Evolutionary conservation across 2,888 invertebrate genomes (phyloP).

Genomic region (Coelopa pilipes): DNA sequence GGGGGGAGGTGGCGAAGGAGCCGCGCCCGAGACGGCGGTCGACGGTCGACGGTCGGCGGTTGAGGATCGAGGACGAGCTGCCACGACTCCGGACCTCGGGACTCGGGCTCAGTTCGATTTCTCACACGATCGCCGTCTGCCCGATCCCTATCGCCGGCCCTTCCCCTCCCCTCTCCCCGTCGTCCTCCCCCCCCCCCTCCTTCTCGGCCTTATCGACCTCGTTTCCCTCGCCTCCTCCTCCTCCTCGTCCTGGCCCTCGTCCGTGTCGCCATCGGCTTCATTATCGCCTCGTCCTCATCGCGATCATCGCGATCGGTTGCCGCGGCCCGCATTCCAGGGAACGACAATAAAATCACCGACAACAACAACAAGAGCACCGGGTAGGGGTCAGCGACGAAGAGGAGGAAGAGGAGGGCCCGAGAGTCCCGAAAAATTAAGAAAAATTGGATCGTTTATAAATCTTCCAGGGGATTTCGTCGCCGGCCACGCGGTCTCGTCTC

Average conservation of each 20-base stretch:
- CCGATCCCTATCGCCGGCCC: too few species aligned
- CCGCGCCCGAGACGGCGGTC: too few species aligned
- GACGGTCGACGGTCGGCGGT: background rate
- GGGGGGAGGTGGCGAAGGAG: background rate
- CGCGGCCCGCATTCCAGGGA: background rate
- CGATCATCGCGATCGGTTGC: background rate
- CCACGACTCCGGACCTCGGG: background rate
- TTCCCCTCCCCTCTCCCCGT: too few species aligned
- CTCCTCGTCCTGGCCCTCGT: background rate
- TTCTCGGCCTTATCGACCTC: background rate
- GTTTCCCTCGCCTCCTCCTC: background rate
- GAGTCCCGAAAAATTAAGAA: background rate
- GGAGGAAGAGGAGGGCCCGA: too few species aligned
- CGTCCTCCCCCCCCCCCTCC: background rate
- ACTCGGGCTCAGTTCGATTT: background rate
- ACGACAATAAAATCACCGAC: too few species aligned
- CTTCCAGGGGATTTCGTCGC: too few species aligned
- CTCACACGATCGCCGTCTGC: too few species aligned
- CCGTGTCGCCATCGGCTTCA: background rate
- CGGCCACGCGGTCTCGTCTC: too few species aligned
- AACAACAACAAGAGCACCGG: too few species aligned
- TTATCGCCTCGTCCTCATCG: conserved; percentile 3
- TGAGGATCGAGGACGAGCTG: background rate
- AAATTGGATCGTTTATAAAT: background rate
- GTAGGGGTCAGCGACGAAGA: too few species aligned